These are phyloP conservation scores for Catagonus wagneri DNA, from an alignment of 2,113 vertebrate genomes.

Conservation along the genomic window DNA sequence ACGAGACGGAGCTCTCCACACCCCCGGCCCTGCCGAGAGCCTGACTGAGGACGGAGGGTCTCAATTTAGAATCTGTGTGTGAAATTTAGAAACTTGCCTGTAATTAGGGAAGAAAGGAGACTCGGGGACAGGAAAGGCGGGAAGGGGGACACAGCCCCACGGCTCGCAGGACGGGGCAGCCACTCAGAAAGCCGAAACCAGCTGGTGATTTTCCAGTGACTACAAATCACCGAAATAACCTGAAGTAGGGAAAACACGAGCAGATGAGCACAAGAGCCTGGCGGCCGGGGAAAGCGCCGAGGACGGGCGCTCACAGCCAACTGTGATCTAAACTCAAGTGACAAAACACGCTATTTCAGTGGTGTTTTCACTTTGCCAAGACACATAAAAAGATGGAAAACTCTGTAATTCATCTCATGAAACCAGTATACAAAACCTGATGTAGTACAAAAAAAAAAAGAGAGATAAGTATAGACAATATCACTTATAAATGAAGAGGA, in stretches of 20 bases:
- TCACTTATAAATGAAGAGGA: neutral
- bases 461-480: neutral
- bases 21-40: too few species aligned
- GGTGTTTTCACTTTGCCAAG: neutral
- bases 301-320: neutral
- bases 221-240: neutral
- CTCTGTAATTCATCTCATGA: neutral
- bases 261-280: fast-evolving
- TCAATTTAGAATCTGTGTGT: fast-evolving
- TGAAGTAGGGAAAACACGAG: neutral
- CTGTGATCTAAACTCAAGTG: fast-evolving
- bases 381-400: slow-evolving; percentile 45
- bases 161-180: fast-evolving
- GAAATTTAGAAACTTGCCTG: neutral
- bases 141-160: fast-evolving
- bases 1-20: neutral
- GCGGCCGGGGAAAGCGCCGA: neutral
- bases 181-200: neutral
- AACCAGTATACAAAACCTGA: neutral
- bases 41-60: fast-evolving
- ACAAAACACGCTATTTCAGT: neutral
- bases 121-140: fast-evolving
- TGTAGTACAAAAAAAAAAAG: neutral
- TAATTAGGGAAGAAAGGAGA: neutral
- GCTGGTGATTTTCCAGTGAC: neutral